Conservation (phyloP, 2,797 vertebrate species). For the Sebastes nivosus region DNA sequence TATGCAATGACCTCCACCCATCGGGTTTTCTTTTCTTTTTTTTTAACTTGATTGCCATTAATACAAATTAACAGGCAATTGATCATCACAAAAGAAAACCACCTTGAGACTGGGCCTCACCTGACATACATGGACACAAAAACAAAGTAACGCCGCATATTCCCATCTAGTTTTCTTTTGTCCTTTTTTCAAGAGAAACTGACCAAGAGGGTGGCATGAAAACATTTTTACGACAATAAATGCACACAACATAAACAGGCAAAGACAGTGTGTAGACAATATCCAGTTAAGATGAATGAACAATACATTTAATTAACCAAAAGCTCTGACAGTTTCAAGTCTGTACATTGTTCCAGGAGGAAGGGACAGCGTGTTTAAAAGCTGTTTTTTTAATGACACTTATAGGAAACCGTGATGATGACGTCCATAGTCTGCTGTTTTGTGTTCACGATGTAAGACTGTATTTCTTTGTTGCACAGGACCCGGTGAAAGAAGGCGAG, state of each 20-base stretch:
- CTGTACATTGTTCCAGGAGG: neutral
- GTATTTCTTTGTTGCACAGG: constrained; percentile 75
- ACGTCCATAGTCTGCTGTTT: neutral
- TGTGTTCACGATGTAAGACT: constrained; percentile 74
- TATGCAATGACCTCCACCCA: neutral
- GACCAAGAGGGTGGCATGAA: neutral
- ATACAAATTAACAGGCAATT: too few relatives aligned
- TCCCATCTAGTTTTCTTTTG: neutral
- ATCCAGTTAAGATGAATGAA: neutral
- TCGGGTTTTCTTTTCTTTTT: neutral
- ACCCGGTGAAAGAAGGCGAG: constrained; percentile 95
- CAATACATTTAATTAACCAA: neutral
- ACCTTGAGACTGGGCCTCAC: too few relatives aligned
- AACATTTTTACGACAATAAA: neutral
- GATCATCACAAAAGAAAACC: too few relatives aligned
- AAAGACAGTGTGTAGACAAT: neutral
- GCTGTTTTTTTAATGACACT: neutral
- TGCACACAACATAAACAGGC: neutral
- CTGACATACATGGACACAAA: too few relatives aligned
- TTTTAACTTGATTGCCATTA: rapidly evolving
- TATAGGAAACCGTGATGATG: neutral
- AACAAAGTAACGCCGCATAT: too few relatives aligned
- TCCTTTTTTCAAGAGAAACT: neutral
- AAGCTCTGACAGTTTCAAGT: neutral
- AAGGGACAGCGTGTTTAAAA: neutral